These are phyloP conservation scores for Macrophya alboannulata DNA, from an alignment of 2,888 invertebrate species.

Conservation along the genomic window DNA sequence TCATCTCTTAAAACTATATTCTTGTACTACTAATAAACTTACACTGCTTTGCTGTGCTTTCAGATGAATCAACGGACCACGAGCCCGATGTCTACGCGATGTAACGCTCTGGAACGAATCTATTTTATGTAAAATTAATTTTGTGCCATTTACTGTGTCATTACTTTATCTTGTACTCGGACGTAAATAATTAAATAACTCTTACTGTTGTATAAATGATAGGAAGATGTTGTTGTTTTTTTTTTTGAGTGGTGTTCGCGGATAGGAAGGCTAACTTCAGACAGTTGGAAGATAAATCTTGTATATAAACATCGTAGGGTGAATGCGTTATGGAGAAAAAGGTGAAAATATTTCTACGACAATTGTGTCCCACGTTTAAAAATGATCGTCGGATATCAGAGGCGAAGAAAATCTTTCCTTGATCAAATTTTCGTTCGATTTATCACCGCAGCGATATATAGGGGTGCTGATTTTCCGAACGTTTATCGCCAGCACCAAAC, in stretches of 20 bases:
- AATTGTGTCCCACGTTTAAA: no score
- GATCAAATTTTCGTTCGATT: not conserved
- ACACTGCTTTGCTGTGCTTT: not conserved
- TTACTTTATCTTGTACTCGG: not conserved
- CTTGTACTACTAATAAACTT: no score
- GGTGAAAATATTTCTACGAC: not conserved
- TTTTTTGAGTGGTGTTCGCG: no score
- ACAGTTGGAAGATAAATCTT: no score
- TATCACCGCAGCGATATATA: not conserved
- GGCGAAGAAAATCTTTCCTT: not conserved
- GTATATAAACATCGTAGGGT: no score
- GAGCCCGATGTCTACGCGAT: not conserved
- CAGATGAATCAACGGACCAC: not conserved
- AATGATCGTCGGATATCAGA: not conserved
- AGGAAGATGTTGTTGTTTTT: no score
- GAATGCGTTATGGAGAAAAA: no score
- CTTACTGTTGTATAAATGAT: not conserved
- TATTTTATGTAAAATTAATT: not conserved
- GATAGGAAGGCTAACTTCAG: no score
- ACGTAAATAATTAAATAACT: not conserved
- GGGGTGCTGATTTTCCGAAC: slow-evolving; percentile 1
- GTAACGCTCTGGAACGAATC: not conserved
- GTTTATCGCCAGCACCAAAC: slow-evolving; percentile 3
- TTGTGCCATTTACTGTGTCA: not conserved
- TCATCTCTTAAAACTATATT: not conserved